phyloP scores from a whole-genome alignment of 2,797 vertebrate genomes.

The Odontamblyopus rebecca region DNA sequence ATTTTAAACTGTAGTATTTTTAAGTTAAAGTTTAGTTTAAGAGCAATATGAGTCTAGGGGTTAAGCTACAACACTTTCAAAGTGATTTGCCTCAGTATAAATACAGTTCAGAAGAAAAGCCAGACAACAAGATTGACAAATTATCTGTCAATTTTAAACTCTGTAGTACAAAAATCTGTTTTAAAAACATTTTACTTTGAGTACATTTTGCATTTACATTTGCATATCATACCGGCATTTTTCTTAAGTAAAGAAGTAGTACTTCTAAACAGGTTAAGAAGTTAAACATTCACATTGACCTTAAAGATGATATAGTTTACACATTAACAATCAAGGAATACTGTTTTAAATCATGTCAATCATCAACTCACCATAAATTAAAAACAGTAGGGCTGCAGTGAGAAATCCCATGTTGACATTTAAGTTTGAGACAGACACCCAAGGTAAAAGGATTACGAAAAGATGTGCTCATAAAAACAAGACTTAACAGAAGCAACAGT shows the following conservation, averaged over 20 bases:
- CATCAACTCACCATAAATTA: slow-evolving; percentile 71
- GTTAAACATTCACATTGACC: slow-evolving; percentile 7
- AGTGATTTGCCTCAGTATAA: not conserved
- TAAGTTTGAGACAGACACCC: slow-evolving; percentile 16
- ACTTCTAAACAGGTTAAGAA: not conserved
- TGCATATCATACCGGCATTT: not conserved
- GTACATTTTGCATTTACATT: too few relatives aligned
- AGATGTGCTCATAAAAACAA: not conserved
- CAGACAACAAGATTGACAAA: not conserved
- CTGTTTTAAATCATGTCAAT: not conserved
- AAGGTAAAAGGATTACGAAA: not conserved
- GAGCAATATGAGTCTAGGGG: not conserved
- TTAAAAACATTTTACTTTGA: too few relatives aligned
- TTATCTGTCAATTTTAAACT: not conserved
- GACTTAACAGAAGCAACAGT: slow-evolving; percentile 6
- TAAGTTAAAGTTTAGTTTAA: not conserved
- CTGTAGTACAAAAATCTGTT: too few relatives aligned
- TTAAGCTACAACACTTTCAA: not conserved
- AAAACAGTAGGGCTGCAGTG: slow-evolving; percentile 52
- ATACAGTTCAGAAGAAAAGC: not conserved
- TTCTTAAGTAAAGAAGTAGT: not conserved
- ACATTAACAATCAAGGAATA: not conserved
- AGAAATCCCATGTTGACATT: slow-evolving; percentile 66
- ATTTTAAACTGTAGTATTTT: not conserved
- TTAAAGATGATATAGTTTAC: not conserved